Percentiles rank a stretch among this genome's conserved stretches.
Conservation (phyloP, 2,888 invertebrate genomes). For the Dasysyrphus albostriatus region DNA sequence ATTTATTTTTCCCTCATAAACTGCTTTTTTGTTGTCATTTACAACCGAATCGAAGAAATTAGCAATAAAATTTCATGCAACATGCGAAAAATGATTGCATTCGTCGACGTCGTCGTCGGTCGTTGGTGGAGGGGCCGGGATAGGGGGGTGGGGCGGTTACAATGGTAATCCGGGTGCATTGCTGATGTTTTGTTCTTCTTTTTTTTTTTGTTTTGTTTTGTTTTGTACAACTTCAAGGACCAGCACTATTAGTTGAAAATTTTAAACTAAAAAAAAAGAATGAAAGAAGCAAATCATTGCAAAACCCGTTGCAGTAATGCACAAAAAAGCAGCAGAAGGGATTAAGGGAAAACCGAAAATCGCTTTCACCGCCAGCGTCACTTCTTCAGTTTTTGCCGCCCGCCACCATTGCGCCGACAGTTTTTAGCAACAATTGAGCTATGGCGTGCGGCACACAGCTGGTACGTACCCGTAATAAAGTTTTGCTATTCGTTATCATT, state of each 20-base stretch:
- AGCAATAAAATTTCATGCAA: slow-evolving; percentile 72
- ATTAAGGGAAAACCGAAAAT: slow-evolving; percentile 56
- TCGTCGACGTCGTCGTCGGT: slow-evolving; percentile 16
- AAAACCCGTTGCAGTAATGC: slow-evolving; percentile 13
- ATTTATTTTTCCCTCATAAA: slow-evolving; percentile 4
- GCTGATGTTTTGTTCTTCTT: slow-evolving; percentile 42
- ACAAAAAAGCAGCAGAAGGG: neutral
- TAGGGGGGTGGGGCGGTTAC: neutral
- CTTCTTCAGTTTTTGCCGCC: slow-evolving; percentile 15
- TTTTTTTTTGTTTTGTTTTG: slow-evolving; percentile 35
- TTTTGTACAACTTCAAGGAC: slow-evolving; percentile 61
- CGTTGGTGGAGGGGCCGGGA: neutral
- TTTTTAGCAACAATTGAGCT: slow-evolving; percentile 65
- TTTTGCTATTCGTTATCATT: slow-evolving; percentile 74
- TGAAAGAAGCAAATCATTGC: slow-evolving; percentile 38
- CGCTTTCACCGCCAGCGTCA: slow-evolving; percentile 42
- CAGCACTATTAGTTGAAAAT: slow-evolving; percentile 63
- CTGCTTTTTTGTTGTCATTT: slow-evolving; percentile 22
- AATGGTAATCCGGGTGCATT: slow-evolving; percentile 43
- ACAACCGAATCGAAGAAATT: slow-evolving; percentile 65
- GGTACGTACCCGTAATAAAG: slow-evolving; percentile 73
- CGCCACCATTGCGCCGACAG: neutral
- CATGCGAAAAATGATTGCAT: slow-evolving; percentile 73
- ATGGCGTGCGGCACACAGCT: slow-evolving; percentile 74
- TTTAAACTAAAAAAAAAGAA: slow-evolving; percentile 32